Conservation (phyloP, 2,113 vertebrate species). For the Saccopteryx bilineata region DNA sequence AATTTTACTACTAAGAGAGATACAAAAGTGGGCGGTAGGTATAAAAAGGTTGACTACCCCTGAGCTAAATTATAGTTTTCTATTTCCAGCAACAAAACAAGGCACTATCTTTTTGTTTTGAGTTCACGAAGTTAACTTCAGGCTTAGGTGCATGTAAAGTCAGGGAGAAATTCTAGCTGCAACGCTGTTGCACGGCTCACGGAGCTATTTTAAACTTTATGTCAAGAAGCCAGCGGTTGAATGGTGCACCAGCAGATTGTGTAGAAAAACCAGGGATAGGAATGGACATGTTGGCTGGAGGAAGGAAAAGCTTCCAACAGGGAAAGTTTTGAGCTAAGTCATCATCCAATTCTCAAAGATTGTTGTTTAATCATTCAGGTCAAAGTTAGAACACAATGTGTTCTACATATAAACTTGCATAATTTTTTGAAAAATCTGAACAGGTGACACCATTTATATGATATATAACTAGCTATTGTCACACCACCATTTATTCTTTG, state of each 20-base stretch:
- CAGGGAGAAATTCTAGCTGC: not conserved
- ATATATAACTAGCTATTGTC: not conserved
- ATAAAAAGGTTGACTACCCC: too few relatives aligned
- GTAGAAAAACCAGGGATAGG: not conserved
- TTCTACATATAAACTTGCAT: not conserved
- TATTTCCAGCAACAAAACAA: not conserved
- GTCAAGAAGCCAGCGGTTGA: not conserved
- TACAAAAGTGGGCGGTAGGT: too few relatives aligned
- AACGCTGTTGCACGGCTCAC: not conserved
- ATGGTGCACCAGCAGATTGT: not conserved
- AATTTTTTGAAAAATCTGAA: not conserved
- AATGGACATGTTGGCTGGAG: not conserved
- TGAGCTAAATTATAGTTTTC: not conserved
- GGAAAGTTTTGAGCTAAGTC: not conserved
- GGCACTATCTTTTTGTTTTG: not conserved
- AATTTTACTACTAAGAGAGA: too few relatives aligned
- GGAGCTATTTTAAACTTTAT: not conserved
- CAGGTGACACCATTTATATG: not conserved
- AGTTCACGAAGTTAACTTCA: not conserved
- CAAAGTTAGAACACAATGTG: not conserved
- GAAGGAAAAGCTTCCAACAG: not conserved
- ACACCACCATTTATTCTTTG: not conserved
- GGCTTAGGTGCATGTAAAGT: not conserved
- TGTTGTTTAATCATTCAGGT: not conserved
- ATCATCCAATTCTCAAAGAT: not conserved